Conservation (phyloP, 1,140 invertebrate genomes). For the Hypothenemus hampei region DNA sequence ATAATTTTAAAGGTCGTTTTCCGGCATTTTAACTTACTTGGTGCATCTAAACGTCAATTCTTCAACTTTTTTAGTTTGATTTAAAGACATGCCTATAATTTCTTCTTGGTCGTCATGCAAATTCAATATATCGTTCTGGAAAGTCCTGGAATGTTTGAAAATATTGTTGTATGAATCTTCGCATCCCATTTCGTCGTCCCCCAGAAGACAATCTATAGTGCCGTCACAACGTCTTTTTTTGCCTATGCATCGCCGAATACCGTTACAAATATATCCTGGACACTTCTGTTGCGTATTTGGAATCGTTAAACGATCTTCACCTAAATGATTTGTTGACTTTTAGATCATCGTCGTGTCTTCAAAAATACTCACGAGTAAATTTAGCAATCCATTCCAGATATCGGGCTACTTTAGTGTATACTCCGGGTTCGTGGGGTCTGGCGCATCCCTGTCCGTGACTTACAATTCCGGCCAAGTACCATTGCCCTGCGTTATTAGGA, state of each 20-base stretch:
- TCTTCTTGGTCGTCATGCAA: no score
- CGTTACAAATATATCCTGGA: conserved; percentile 63
- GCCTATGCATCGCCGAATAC: conserved; percentile 61
- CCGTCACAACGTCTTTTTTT: conserved; percentile 61
- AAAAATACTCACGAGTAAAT: conserved; percentile 46
- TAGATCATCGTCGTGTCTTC: not conserved
- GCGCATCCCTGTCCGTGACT: conserved; percentile 80
- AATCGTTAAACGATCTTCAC: conserved; percentile 45
- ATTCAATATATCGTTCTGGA: no score
- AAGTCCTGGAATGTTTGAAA: conserved; percentile 27
- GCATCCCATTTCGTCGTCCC: conserved; percentile 71
- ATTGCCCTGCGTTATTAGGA: conserved; percentile 54
- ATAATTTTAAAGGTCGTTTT: no score
- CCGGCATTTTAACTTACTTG: no score
- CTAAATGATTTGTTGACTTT: conserved; percentile 42
- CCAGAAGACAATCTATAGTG: conserved; percentile 67
- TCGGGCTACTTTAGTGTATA: conserved; percentile 71
- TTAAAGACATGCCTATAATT: no score
- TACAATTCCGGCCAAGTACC: conserved; percentile 72
- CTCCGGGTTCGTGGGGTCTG: conserved; percentile 69
- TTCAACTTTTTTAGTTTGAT: no score
- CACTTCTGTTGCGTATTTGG: conserved; percentile 56
- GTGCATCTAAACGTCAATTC: no score
- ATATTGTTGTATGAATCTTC: conserved; percentile 21
- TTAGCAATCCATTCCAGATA: conserved; percentile 68